A percentile compares a stretch with the other conserved stretches of the same genome.
These are phyloP conservation scores for Styela clava DNA, from an alignment of 23 tunicate genomes.

Conservation along the genomic window DNA sequence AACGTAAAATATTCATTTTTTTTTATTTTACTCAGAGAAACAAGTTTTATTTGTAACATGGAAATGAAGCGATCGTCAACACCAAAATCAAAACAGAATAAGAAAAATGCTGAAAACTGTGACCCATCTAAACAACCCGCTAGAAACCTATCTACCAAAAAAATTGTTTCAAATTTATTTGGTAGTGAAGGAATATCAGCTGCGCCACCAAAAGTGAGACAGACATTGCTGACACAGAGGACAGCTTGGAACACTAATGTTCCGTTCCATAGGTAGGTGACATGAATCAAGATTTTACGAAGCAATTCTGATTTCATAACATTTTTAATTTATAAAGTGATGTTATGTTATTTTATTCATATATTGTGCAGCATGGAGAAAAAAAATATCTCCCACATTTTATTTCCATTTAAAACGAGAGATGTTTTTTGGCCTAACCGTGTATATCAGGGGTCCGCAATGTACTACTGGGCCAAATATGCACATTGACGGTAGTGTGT, in stretches of 20 bases:
- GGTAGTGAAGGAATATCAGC: background rate
- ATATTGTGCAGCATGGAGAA: too few species aligned
- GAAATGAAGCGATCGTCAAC: constrained; percentile 2
- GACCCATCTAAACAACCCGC: background rate
- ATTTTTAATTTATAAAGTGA: too few species aligned
- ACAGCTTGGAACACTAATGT: background rate
- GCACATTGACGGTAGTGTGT: too few species aligned
- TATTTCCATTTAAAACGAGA: too few species aligned
- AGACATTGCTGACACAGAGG: background rate
- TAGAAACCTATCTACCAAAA: background rate
- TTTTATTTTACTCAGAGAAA: constrained; percentile 14
- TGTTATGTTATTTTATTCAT: too few species aligned
- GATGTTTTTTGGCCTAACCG: too few species aligned
- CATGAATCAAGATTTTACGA: too few species aligned
- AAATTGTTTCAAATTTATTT: background rate
- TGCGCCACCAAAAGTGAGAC: constrained; percentile 5
- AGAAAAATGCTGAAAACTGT: background rate
- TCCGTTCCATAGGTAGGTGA: constrained; percentile 12
- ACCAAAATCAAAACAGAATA: background rate
- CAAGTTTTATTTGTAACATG: constrained; percentile 1
- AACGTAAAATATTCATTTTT: too few species aligned
- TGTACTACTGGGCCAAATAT: too few species aligned
- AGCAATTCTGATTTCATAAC: too few species aligned
- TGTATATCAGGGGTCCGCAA: too few species aligned
- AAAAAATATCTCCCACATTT: too few species aligned